Evolutionary conservation across 2,888 invertebrate genomes (phyloP).

Genomic region (Eurytoma adleriae): DNA sequence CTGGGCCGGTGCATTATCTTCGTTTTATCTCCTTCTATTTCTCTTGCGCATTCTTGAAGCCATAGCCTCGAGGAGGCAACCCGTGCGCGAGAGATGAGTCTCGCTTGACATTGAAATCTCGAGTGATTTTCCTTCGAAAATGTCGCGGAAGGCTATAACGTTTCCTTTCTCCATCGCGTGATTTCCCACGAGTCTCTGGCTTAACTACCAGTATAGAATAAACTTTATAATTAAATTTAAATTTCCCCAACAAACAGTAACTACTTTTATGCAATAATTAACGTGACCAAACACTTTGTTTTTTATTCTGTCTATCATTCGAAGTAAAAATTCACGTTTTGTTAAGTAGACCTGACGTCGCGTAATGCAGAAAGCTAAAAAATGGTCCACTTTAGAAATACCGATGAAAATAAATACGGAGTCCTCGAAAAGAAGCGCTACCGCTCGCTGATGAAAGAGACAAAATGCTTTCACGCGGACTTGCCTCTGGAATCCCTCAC

Average conservation of each 20-base stretch:
- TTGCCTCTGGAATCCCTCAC: not conserved
- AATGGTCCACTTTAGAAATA: too few relatives aligned
- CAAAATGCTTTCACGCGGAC: not conserved
- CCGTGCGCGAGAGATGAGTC: not conserved
- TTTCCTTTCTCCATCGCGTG: not conserved
- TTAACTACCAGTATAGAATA: not conserved
- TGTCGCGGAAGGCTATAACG: constrained; percentile 3
- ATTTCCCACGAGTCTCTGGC: not conserved
- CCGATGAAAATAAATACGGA: not conserved
- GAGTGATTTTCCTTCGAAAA: constrained; percentile 21
- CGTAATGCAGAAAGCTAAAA: too few relatives aligned
- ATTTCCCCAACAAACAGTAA: too few relatives aligned
- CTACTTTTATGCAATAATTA: too few relatives aligned
- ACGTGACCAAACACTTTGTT: not conserved
- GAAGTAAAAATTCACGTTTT: too few relatives aligned
- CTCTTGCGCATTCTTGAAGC: not conserved
- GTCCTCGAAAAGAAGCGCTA: too few relatives aligned
- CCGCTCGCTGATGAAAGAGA: not conserved
- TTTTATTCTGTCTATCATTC: too few relatives aligned
- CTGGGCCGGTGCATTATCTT: not conserved
- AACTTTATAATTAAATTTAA: too few relatives aligned
- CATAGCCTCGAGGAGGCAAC: not conserved
- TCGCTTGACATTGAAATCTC: constrained; percentile 23
- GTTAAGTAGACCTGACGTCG: too few relatives aligned
- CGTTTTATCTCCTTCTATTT: constrained; percentile 11